A percentile compares a stretch with the other conserved stretches of the same genome.
phyloP scores from a whole-genome alignment of 2,888 invertebrate species.

The Sphaeridia pumilis region DNA sequence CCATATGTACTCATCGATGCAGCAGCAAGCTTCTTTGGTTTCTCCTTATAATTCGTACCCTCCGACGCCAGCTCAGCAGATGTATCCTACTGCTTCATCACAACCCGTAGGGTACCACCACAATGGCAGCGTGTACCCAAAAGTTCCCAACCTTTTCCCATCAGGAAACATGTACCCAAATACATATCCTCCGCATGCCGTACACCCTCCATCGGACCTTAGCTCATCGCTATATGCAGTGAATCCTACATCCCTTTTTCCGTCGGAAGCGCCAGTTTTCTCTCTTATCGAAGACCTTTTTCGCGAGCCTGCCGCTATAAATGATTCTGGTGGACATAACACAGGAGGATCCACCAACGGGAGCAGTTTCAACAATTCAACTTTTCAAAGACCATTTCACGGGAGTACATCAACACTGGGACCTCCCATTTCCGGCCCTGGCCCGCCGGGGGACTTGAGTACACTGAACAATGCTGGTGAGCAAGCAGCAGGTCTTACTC shows the following conservation, averaged over 20 bases:
- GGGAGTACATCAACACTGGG: not conserved
- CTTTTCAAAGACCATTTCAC: conserved; percentile 2
- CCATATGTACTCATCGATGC: not conserved
- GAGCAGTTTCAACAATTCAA: not conserved
- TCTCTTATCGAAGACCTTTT: conserved; percentile 12
- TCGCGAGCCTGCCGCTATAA: conserved; percentile 1
- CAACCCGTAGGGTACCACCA: not conserved
- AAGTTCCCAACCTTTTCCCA: not conserved
- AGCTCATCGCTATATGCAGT: conserved; percentile 1
- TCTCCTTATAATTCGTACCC: not conserved
- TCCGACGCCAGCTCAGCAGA: not conserved
- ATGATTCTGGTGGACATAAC: not conserved
- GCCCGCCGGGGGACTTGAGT: not conserved
- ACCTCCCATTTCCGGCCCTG: not conserved
- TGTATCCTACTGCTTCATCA: not conserved
- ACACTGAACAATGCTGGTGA: not conserved
- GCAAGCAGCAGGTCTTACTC: not conserved
- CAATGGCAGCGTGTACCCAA: conserved; percentile 1
- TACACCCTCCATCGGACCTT: not conserved
- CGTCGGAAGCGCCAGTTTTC: conserved; percentile 8
- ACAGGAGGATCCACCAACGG: not conserved
- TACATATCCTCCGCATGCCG: not conserved
- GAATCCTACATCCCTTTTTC: conserved; percentile 2
- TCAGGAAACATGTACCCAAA: conserved; percentile 1
- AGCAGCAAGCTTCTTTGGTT: not conserved